Conservation (phyloP, 2,888 invertebrate genomes). For the Lasioglossum malachurum region DNA sequence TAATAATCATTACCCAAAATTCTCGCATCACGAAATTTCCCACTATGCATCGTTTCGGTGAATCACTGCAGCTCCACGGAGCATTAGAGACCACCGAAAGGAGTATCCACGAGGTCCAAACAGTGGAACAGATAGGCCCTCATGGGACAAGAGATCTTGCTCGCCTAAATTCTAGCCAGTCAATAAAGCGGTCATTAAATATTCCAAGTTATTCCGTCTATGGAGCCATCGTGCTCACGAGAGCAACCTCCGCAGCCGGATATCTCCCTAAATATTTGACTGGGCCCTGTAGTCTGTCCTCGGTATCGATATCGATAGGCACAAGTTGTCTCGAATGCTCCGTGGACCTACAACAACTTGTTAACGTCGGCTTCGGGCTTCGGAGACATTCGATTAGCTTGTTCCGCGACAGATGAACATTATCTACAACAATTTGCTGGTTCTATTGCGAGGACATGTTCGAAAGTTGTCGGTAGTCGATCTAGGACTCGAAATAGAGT, state of each 20-base stretch:
- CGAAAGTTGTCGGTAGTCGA: no score
- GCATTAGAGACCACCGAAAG: background rate
- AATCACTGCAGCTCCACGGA: background rate
- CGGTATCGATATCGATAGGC: background rate
- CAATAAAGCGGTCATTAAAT: background rate
- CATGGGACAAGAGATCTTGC: background rate
- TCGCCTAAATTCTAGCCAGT: background rate
- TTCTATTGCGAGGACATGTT: no score
- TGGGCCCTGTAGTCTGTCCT: background rate
- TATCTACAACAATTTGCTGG: no score
- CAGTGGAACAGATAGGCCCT: background rate
- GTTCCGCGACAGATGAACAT: background rate
- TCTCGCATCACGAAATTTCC: no score
- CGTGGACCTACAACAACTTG: background rate
- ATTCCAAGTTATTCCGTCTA: background rate
- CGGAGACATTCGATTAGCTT: background rate
- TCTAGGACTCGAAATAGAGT: no score
- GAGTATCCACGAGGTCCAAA: background rate
- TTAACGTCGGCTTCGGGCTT: background rate
- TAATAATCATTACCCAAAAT: no score
- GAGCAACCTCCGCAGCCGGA: background rate
- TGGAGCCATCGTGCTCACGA: background rate
- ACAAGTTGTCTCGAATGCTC: background rate
- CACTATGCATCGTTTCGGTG: background rate
- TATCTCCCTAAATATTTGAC: background rate